These are phyloP conservation scores for Phylloscopus whistleri DNA, from an alignment of 2,113 vertebrate species.

Conservation along the genomic window DNA sequence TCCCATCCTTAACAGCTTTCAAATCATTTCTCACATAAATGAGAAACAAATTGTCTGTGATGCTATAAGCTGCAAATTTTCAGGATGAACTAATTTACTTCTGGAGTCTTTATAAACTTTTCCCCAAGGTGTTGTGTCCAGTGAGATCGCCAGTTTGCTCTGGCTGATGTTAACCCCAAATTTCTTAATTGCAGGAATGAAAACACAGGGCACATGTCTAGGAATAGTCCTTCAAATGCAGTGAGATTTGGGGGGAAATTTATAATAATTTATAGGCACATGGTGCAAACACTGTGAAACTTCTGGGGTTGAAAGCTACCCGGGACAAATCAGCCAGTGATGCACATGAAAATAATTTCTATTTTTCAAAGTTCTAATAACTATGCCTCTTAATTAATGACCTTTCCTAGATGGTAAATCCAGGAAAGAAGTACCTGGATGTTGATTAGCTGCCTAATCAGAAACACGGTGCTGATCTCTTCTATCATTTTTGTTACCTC, in stretches of 20 bases:
- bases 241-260: neutral
- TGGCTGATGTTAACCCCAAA: neutral
- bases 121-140: neutral
- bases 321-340: neutral
- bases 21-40: neutral
- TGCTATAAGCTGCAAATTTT: neutral
- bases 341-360: neutral
- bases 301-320: neutral
- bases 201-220: neutral
- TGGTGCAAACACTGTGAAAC: neutral
- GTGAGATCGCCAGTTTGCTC: neutral
- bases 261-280: neutral
- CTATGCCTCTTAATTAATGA: neutral
- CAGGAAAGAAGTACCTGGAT: neutral
- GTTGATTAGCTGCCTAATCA: conserved; percentile 32
- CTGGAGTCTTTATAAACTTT: neutral
- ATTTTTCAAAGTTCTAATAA: neutral
- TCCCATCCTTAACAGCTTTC: neutral
- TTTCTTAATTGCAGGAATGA: neutral
- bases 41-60: neutral
- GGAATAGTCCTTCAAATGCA: neutral
- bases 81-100: neutral
- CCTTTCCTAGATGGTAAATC: neutral
- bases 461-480: neutral
- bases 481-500: neutral